Conservation (phyloP, 2,113 vertebrate genomes). For the Gorsachius goisagi region DNA sequence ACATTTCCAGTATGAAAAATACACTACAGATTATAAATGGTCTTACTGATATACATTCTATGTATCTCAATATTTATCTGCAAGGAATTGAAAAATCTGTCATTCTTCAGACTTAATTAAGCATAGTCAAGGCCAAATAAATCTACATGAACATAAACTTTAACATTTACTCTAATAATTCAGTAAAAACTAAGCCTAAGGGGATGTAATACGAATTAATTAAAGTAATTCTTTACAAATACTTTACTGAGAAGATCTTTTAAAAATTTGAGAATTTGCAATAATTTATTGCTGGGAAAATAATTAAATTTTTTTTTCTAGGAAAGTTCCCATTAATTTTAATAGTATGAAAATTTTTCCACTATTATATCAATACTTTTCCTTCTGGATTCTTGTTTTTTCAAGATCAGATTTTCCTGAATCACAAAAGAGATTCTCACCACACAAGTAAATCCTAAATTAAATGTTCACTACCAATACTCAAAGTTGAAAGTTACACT, state of each 20-base stretch:
- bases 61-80: neutral
- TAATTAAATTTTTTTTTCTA: neutral
- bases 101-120: neutral
- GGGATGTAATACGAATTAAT: conserved; percentile 27
- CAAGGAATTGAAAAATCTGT: neutral
- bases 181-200: neutral
- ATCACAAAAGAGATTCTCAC: neutral
- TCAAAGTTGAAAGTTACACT: neutral
- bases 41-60: neutral
- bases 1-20: neutral
- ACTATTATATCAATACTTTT: neutral
- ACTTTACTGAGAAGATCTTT: neutral
- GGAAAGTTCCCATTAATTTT: neutral
- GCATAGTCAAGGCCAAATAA: neutral
- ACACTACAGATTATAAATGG: neutral
- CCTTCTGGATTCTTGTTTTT: neutral
- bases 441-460: neutral
- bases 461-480: neutral
- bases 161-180: conserved; percentile 17
- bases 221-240: conserved; percentile 4
- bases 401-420: neutral
- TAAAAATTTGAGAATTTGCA: neutral
- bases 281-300: neutral
- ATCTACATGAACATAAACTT: neutral
- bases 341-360: neutral